Base-by-base conservation (phyloP, 2,113 vertebrate species). In the Phycodurus eques region DNA sequence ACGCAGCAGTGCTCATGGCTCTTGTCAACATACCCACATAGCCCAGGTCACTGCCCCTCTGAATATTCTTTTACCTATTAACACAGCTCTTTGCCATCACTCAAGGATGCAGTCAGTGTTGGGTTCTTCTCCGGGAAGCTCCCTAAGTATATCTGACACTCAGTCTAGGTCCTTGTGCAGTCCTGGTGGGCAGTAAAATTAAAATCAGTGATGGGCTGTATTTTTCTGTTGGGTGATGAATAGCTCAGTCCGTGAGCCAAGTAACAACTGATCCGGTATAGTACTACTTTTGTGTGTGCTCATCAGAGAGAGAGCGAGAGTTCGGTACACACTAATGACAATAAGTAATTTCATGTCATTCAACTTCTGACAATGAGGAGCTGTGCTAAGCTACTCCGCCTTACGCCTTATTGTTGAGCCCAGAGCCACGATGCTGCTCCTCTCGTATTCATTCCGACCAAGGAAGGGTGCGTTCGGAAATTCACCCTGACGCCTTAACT, bases 41-140 rank as follows among this genome's bases (percentile, higher is more conserved):
- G 57, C 57, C 27, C 57, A 60, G 57, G 57, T 13, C 27, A 60
- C 12, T 60, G 57, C 31, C 15, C 27, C 27, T 60, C 27, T 60
- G 27, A 60, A 60, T 60, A 27, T 60, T 60, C 57, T 33, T 60
- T 60, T 15, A 60, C 33, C 57, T 60, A 60, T 31, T 60, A 27
- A 60, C 57, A 33, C 15, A 60, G 27, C 57, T 60, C 27, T 60
- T 15, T 31, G 57, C 57, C 27, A 60, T 27, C 27, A 14, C 57
- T 60, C 12, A 15, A 33, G 27, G 22, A 60, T 33, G 57, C 27
- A 31, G 31, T 59, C 22, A 31, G 57, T 60, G 27, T 60, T 60
- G 57, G 22, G 57, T 33, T 60, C 57, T 33, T 60, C 27, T 60
- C 27, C 14, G 57, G 27, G 31, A 33, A 60, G 57, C 27, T 60